Conservation (phyloP, 2,888 invertebrate genomes). For the Lycocerus yunnanus region DNA sequence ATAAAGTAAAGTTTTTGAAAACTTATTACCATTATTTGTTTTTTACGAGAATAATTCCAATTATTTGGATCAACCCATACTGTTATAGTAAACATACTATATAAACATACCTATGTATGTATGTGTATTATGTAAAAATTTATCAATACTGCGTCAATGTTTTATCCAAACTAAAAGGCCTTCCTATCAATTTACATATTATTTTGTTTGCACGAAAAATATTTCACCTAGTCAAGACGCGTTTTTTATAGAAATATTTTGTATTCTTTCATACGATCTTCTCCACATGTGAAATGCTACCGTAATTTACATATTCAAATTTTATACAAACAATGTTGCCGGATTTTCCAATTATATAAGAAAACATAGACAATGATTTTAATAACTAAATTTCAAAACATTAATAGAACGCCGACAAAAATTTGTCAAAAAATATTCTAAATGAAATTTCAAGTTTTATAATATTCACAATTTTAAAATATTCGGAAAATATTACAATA, state of each 20-base stretch:
- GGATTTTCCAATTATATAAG: background rate
- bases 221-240: background rate
- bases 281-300: background rate
- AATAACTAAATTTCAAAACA: background rate
- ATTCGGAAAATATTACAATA: background rate
- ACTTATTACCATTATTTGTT: background rate
- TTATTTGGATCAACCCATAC: background rate
- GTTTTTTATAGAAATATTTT: background rate
- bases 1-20: background rate
- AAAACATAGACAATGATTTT: background rate
- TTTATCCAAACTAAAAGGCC: background rate
- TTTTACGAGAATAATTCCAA: background rate
- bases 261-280: background rate
- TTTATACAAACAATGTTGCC: background rate
- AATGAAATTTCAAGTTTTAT: background rate
- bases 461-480: background rate
- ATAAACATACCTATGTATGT: background rate
- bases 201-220: background rate
- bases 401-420: background rate
- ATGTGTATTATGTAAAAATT: background rate
- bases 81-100: background rate
- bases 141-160: background rate
- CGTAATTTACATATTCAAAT: background rate
- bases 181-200: background rate
- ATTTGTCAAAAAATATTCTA: background rate